Evolutionary conservation across 2,113 vertebrate species (phyloP), one percentile per base, ranked within the genome.

Genomic region (Mustela nigripes): DNA sequence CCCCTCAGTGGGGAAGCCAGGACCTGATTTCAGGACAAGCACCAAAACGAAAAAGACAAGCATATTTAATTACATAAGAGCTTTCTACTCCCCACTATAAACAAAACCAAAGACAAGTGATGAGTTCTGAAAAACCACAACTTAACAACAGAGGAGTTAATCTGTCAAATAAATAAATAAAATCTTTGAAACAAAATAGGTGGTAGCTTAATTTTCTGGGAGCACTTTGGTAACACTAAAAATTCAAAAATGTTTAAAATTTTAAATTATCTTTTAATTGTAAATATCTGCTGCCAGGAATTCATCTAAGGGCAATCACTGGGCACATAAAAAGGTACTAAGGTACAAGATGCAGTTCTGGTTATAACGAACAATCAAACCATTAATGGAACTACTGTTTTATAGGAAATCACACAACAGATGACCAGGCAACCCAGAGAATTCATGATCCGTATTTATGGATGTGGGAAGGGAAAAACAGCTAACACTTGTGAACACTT

Each of bases 361-460:
- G 28, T 56, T 85, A 28, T 9, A 28, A 45, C 3, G 3, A 56
- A 9, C 39, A 31, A 5, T 3, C 50, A 56, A 22, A 31, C 26
- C 24, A 14, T 2, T 4, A 10, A 3, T 1, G 21, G 83, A 81
- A 12, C 16, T 36, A 22, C 36, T 62, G 24, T 62, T 33, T 69
- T 76, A 45, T 1, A 18, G 5, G 24, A 24, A 82, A 31, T 53
- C 56, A 65, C 10, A 1, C 4, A 3, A 6, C 4, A 19, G 18
- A 33, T 3, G 14, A 63, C 39, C 33, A 33, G 39, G 79, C 28
- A 14, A 58, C 39, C 73, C 39, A 8, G 33, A 39, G 42, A 63
- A 4, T 42, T 50, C 5, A 1, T 15, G 1, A 11, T 18, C 78
- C 11, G 2, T 0, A 7, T 39, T 22, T 22, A 22, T 1, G 4